phyloP scores from a whole-genome alignment of 2,113 vertebrate genomes.

The Crotophaga sulcirostris region DNA sequence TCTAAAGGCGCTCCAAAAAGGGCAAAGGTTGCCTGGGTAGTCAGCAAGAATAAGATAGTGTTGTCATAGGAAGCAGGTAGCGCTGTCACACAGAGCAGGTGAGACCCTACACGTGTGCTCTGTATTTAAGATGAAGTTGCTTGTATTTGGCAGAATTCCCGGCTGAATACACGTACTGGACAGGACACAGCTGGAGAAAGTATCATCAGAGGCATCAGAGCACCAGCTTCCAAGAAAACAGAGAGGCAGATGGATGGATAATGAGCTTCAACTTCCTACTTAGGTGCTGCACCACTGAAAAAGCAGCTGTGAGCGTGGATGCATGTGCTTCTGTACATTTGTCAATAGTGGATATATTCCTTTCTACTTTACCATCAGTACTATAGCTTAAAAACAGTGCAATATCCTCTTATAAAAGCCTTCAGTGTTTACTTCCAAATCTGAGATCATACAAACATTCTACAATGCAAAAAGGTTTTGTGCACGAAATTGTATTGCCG shows the following conservation, averaged over 20 bases:
- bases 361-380: background rate
- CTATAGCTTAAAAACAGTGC: background rate
- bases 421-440: background rate
- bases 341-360: background rate
- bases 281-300: background rate
- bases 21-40: background rate
- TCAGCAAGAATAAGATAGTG: background rate
- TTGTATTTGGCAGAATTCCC: background rate
- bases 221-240: background rate
- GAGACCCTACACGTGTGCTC: background rate
- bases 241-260: background rate
- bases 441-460: background rate
- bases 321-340: background rate
- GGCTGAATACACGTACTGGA: rapidly evolving
- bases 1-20: background rate
- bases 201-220: background rate
- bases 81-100: background rate
- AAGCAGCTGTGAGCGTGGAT: background rate
- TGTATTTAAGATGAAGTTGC: background rate
- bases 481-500: background rate
- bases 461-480: background rate
- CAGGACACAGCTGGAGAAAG: background rate
- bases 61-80: background rate
- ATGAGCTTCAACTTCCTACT: background rate
- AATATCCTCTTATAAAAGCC: background rate